phyloP scores from a whole-genome alignment of 1,140 invertebrate genomes.

The Chionoecetes opilio region DNA sequence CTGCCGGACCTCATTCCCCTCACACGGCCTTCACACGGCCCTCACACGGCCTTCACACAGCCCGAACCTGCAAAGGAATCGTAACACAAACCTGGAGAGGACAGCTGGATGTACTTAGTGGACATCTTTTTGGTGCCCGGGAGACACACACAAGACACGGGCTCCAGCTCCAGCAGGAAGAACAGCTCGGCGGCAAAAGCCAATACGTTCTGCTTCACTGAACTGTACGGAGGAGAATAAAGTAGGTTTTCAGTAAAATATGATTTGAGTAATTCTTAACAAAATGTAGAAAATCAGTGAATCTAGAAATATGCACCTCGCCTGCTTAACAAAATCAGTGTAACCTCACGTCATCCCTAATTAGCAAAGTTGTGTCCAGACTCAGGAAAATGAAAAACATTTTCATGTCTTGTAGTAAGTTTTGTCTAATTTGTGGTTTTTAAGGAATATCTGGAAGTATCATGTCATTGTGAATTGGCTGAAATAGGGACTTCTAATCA shows the following conservation, averaged over 20 bases:
- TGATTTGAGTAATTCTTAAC: constrained; percentile 54
- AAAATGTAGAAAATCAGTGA: constrained; percentile 44
- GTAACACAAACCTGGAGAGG: constrained; percentile 77
- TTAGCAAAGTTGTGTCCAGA: no score
- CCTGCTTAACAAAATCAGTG: no score
- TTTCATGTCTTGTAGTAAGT: no score
- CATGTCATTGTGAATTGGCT: no score
- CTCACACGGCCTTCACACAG: no score
- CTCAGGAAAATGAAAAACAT: no score
- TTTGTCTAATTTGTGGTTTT: no score
- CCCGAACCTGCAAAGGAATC: neutral
- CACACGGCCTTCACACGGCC: no score
- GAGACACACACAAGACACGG: constrained; percentile 93
- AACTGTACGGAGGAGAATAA: constrained; percentile 85
- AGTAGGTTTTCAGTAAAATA: constrained; percentile 29
- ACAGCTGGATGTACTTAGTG: constrained; percentile 78
- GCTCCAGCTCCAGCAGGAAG: constrained; percentile 96
- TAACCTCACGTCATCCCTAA: no score
- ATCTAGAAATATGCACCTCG: constrained; percentile 43
- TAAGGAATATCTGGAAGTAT: no score
- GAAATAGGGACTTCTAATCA: no score
- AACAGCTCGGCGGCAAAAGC: constrained; percentile 98
- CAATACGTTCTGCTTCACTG: constrained; percentile 96
- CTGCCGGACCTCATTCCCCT: no score
- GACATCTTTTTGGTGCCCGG: constrained; percentile 84